Percentiles rank a stretch among this genome's conserved stretches.
These are phyloP conservation scores for Rallus limicola DNA, from an alignment of 2,113 vertebrate genomes.

Conservation along the genomic window DNA sequence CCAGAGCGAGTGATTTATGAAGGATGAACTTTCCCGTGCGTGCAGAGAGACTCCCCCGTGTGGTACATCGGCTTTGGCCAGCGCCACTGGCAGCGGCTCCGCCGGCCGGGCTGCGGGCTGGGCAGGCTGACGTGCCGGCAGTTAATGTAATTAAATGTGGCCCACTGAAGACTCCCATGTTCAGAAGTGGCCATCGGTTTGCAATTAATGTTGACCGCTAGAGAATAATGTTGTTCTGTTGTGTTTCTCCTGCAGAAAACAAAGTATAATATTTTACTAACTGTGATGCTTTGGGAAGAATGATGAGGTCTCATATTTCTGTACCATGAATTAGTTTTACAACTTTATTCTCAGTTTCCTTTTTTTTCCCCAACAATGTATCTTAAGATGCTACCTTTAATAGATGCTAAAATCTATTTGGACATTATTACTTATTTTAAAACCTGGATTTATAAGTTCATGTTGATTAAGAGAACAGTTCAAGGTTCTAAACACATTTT, in stretches of 20 bases:
- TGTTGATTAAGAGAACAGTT: not conserved
- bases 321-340: slow-evolving; percentile 21
- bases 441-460: slow-evolving; percentile 12
- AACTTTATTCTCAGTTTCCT: not conserved
- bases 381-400: slow-evolving; percentile 19
- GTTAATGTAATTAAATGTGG: not conserved
- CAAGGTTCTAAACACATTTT: not conserved
- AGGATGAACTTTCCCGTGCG: not conserved
- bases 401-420: slow-evolving; percentile 7
- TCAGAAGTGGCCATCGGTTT: not conserved
- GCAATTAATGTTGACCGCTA: not conserved
- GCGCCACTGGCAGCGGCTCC: not conserved
- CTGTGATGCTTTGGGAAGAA: not conserved
- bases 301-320: slow-evolving; percentile 43
- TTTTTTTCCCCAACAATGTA: not conserved
- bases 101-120: not conserved
- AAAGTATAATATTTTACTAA: not conserved
- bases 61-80: slow-evolving; percentile 50
- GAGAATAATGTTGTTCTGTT: not conserved
- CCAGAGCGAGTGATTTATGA: slow-evolving; percentile 42
- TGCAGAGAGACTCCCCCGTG: slow-evolving; percentile 76
- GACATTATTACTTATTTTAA: slow-evolving; percentile 8
- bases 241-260: not conserved
- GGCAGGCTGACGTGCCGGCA: not conserved
- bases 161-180: not conserved